These are phyloP conservation scores for Amitus sp. DNA, from an alignment of 2,888 invertebrate genomes.

Conservation along the genomic window DNA sequence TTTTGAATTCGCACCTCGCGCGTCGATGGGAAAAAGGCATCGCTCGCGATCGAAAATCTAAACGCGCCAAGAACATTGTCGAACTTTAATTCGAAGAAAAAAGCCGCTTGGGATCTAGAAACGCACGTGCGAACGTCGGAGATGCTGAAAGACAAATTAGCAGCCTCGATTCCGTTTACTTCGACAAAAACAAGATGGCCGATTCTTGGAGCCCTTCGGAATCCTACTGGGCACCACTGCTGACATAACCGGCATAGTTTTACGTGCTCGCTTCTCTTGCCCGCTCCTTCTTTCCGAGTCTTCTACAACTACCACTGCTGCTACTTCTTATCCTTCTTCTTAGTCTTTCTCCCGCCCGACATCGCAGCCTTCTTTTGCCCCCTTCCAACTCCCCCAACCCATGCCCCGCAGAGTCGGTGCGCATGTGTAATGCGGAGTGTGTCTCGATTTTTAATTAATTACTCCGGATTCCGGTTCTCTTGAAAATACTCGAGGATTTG, in stretches of 20 bases:
- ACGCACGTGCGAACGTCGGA: conserved; percentile 12
- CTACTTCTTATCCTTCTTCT: conserved; percentile 15
- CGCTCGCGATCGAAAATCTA: background rate
- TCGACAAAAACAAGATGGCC: conserved; percentile 22
- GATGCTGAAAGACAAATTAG: conserved; percentile 18
- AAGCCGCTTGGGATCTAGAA: no score
- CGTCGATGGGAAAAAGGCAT: background rate
- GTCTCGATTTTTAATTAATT: conserved; percentile 34
- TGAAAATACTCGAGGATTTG: conserved; percentile 16
- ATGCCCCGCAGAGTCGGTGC: conserved; percentile 29
- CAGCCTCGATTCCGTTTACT: conserved; percentile 13
- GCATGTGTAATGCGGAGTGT: conserved; percentile 30
- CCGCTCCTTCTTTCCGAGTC: conserved; percentile 11
- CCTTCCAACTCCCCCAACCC: conserved; percentile 20
- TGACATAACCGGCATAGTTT: conserved; percentile 49
- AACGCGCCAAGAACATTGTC: background rate
- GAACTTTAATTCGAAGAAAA: background rate
- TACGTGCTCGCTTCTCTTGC: conserved; percentile 41
- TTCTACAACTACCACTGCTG: conserved; percentile 13
- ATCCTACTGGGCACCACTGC: conserved; percentile 49
- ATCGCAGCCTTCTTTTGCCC: background rate
- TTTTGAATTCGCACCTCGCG: conserved; percentile 1
- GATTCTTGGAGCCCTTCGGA: conserved; percentile 21
- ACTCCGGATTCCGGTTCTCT: conserved; percentile 24
- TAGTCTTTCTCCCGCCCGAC: conserved; percentile 7